Evolutionary conservation across 2,888 invertebrate species (phyloP).

Genomic region (Fissipunctia ypsillon): DNA sequence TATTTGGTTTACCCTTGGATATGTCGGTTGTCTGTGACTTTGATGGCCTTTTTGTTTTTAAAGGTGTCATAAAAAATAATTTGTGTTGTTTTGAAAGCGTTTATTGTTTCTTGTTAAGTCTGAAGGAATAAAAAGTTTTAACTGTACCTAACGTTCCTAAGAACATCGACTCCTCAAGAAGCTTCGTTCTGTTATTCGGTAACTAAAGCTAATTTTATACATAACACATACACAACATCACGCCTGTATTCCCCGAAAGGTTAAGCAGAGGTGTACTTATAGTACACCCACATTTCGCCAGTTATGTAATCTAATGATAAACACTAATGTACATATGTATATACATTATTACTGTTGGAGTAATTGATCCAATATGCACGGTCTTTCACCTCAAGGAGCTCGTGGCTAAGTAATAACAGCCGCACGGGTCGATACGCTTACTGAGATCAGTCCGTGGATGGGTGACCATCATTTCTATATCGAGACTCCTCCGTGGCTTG

Average conservation of each 20-base stretch:
- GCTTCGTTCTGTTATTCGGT: no score
- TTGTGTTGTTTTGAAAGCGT: not conserved
- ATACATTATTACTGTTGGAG: no score
- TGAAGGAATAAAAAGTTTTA: not conserved
- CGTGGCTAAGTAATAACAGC: no score
- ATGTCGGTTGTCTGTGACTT: conserved; percentile 8
- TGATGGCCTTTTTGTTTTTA: not conserved
- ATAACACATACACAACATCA: not conserved
- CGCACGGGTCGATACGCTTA: no score
- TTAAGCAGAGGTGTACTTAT: no score
- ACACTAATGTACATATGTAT: no score
- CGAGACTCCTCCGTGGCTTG: no score
- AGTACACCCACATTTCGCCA: no score
- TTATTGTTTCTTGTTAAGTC: not conserved
- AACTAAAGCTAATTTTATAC: not conserved
- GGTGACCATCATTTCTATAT: no score
- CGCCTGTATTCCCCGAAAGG: no score
- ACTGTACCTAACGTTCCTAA: not conserved
- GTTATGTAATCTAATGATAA: no score
- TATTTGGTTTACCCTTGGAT: conserved; percentile 12
- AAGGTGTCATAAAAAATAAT: conserved; percentile 6
- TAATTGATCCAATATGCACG: not conserved
- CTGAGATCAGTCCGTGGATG: no score
- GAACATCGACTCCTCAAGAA: not conserved
- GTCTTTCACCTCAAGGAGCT: not conserved